These are phyloP conservation scores for Cerastoderma edule DNA, from an alignment of 2,888 invertebrate genomes.

Conservation along the genomic window DNA sequence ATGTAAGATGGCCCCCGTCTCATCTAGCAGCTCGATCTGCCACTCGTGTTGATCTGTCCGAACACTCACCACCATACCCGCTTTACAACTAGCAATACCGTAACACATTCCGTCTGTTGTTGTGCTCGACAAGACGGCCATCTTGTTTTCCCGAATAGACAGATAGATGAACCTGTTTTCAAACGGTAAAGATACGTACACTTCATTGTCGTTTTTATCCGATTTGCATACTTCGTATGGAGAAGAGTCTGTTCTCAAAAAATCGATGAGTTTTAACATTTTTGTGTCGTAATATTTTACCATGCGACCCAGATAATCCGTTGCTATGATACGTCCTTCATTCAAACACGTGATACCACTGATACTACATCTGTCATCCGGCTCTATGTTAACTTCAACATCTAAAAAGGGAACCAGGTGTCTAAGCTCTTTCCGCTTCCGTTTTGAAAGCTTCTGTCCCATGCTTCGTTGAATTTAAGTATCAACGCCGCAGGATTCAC, in stretches of 20 bases:
- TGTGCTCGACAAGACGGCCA: constrained; percentile 20
- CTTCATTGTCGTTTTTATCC: constrained; percentile 20
- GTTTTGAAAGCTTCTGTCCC: constrained; percentile 30
- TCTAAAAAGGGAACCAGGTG: constrained; percentile 51
- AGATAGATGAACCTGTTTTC: constrained; percentile 33
- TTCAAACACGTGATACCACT: constrained; percentile 52
- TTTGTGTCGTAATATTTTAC: constrained; percentile 58
- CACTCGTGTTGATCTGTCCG: constrained; percentile 38
- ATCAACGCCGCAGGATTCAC: too few species aligned
- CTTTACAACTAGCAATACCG: constrained; percentile 37
- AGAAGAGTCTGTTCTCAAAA: constrained; percentile 21
- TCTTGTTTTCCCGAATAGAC: constrained; percentile 17
- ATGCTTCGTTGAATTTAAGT: too few species aligned
- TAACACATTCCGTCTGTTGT: constrained; percentile 48
- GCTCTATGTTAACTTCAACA: constrained; percentile 46
- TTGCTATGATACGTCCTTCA: constrained; percentile 42
- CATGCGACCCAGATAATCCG: constrained; percentile 43
- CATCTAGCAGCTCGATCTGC: constrained; percentile 48
- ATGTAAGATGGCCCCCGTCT: constrained; percentile 36
- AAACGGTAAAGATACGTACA: constrained; percentile 50
- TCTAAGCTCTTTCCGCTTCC: constrained; percentile 18
- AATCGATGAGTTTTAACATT: constrained; percentile 39
- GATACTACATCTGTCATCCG: constrained; percentile 49
- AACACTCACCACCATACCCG: constrained; percentile 46
- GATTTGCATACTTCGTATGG: constrained; percentile 53